Percentiles rank a stretch among this genome's conserved stretches.
Evolutionary conservation across 2,888 invertebrate species (phyloP).

Genomic region (Alloplasta piceator): DNA sequence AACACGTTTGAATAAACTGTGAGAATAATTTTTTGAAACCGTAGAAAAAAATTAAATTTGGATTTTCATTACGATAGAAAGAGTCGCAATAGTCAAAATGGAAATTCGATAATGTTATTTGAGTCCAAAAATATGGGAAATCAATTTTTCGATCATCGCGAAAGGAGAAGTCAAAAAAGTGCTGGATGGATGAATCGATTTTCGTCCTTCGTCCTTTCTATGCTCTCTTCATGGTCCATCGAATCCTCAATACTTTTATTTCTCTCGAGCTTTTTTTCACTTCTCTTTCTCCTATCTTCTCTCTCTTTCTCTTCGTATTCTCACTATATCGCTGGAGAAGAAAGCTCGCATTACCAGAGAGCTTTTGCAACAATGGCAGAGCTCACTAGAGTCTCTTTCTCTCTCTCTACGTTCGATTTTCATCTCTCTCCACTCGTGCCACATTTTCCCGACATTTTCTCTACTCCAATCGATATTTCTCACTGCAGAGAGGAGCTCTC

Average conservation of each 20-base stretch:
- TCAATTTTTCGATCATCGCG: too few relatives aligned
- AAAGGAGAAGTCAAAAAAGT: too few relatives aligned
- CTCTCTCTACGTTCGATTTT: constrained; percentile 34
- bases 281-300: constrained; percentile 3
- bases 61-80: too few relatives aligned
- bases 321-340: constrained; percentile 30
- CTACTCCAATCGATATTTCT: constrained; percentile 25
- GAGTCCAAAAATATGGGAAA: neutral
- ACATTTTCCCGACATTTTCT: constrained; percentile 30
- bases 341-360: constrained; percentile 54
- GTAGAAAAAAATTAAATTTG: too few relatives aligned
- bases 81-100: too few relatives aligned
- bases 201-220: neutral
- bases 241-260: constrained; percentile 49
- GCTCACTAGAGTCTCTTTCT: constrained; percentile 6
- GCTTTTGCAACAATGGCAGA: constrained; percentile 58
- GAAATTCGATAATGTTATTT: neutral
- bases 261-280: constrained; percentile 13
- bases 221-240: constrained; percentile 28
- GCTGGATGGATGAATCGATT: constrained; percentile 38
- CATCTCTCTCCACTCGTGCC: constrained; percentile 12
- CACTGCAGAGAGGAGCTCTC: neutral
- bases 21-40: too few relatives aligned
- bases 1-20: too few relatives aligned
- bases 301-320: constrained; percentile 1